These are phyloP conservation scores for Forficula auricularia DNA, from an alignment of 1,140 invertebrate genomes.

Conservation along the genomic window DNA sequence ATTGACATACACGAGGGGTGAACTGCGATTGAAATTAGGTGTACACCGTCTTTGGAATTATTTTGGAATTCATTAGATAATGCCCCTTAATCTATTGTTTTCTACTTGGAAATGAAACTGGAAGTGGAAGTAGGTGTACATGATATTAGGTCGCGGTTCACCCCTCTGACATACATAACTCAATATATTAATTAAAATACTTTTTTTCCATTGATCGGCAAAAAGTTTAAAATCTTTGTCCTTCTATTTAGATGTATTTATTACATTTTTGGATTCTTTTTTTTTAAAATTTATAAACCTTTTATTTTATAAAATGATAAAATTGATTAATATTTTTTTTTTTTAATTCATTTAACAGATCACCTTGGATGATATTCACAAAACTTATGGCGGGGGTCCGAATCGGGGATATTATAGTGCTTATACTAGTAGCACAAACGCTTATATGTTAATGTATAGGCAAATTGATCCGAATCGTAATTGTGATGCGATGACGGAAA, in stretches of 20 bases:
- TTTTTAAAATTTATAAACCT: neutral
- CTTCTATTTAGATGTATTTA: neutral
- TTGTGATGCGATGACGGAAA: slow-evolving; percentile 41
- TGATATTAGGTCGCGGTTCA: too few species aligned
- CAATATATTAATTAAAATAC: too few species aligned
- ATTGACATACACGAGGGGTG: too few species aligned
- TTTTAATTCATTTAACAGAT: slow-evolving; percentile 32
- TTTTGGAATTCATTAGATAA: too few species aligned
- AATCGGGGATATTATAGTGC: slow-evolving; percentile 52
- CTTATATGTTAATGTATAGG: slow-evolving; percentile 86
- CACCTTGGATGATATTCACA: slow-evolving; percentile 63
- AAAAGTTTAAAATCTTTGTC: too few species aligned
- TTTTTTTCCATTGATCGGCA: too few species aligned
- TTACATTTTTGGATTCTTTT: slow-evolving; percentile 1
- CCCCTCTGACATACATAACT: too few species aligned
- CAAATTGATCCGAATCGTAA: slow-evolving; percentile 59
- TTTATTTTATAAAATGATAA: neutral
- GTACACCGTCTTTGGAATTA: too few species aligned
- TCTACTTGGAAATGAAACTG: too few species aligned
- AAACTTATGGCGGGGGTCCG: slow-evolving; percentile 64
- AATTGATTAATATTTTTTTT: slow-evolving; percentile 4
- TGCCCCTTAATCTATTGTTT: too few species aligned
- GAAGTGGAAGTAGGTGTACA: too few species aligned
- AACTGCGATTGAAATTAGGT: too few species aligned
- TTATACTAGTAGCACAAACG: slow-evolving; percentile 72